Conservation (phyloP, 2,797 vertebrate species). For the Argyrosomus regius region DNA sequence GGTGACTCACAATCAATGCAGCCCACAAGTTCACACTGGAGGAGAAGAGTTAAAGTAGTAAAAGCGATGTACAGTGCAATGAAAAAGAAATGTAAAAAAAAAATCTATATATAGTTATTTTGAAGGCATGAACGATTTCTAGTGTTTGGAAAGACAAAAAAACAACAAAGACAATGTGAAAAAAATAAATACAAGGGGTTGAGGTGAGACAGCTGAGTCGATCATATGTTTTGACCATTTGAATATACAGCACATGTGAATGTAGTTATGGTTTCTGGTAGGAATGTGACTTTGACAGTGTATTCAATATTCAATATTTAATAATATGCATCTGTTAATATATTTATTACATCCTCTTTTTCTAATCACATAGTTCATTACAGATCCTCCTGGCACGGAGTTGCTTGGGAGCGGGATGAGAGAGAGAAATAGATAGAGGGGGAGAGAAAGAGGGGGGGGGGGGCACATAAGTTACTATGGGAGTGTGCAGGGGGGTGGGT, state of each 20-base stretch:
- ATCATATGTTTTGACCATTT: constrained; percentile 50
- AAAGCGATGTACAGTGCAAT: constrained; percentile 38
- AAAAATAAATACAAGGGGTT: constrained; percentile 74
- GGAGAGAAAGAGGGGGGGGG: constrained; percentile 20
- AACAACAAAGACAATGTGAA: constrained; percentile 60
- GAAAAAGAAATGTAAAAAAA: constrained; percentile 13
- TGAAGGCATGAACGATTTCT: constrained; percentile 37
- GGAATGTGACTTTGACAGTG: constrained; percentile 72
- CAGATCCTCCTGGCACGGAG: constrained; percentile 65
- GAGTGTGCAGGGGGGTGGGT: constrained; percentile 30
- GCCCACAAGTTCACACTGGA: constrained; percentile 24
- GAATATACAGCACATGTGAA: constrained; percentile 68
- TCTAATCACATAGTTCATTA: constrained; percentile 80
- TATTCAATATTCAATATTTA: constrained; percentile 73
- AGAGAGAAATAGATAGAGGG: constrained; percentile 28
- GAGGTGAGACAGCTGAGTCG: constrained; percentile 45
- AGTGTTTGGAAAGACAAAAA: constrained; percentile 42
- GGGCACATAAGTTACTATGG: constrained; percentile 76
- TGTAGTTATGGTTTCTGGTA: constrained; percentile 61
- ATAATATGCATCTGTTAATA: constrained; percentile 82
- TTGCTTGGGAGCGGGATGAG: constrained; percentile 55
- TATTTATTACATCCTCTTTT: constrained; percentile 76
- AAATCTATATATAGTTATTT: constrained; percentile 20
- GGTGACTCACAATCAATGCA: constrained; percentile 31
- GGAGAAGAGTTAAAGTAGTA: constrained; percentile 7